Evolutionary conservation across 1,140 invertebrate genomes (phyloP).

Genomic region (Papilio aristodemus): DNA sequence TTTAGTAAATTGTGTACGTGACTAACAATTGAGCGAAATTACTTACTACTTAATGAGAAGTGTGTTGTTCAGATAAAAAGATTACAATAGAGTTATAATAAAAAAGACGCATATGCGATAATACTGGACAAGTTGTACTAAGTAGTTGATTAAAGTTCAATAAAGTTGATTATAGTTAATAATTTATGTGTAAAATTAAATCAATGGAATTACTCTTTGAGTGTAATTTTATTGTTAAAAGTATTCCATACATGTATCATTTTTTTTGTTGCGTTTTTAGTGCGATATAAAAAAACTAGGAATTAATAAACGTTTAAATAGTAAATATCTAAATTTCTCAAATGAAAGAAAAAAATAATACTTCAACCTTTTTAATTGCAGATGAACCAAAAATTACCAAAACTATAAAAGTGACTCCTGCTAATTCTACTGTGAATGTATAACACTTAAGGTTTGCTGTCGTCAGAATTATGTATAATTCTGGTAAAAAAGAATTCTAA

Average conservation of each 20-base stretch:
- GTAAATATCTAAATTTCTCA: no score
- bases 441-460: background rate
- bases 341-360: background rate
- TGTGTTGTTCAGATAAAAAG: background rate
- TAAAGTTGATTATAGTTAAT: background rate
- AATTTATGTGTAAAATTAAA: no score
- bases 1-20: conserved; percentile 2
- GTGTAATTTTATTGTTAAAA: no score
- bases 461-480: background rate
- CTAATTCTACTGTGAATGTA: background rate
- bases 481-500: background rate
- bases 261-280: no score
- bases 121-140: no score
- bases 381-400: conserved; percentile 8
- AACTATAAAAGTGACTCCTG: conserved; percentile 8
- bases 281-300: no score
- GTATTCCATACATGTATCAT: no score
- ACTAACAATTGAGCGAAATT: background rate
- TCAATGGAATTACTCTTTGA: no score
- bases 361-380: background rate
- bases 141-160: no score
- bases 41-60: background rate
- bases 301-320: no score
- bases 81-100: no score
- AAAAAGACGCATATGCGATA: no score